These are phyloP conservation scores for Salvelinus sp. DNA, from an alignment of 2,113 vertebrate species.

Conservation along the genomic window DNA sequence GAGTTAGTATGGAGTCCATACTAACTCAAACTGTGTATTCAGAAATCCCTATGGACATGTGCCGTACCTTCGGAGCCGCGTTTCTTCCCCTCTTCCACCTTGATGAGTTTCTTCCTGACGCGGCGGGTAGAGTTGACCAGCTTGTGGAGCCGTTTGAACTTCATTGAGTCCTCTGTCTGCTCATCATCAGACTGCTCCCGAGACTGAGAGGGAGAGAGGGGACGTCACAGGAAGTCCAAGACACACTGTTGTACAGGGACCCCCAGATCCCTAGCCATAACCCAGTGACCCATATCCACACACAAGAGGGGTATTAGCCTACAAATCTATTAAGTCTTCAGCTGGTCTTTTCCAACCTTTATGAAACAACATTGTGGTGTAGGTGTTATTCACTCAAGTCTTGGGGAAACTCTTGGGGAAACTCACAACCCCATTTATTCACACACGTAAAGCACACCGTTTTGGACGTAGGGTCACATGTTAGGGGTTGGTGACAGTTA, in stretches of 20 bases:
- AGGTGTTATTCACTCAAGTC: too few relatives aligned
- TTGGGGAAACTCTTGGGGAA: too few relatives aligned
- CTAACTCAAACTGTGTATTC: background rate
- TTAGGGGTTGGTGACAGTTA: background rate
- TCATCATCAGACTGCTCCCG: conserved; percentile 97
- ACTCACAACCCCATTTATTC: background rate
- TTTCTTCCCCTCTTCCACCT: conserved; percentile 95
- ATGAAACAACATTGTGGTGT: too few relatives aligned
- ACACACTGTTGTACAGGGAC: too few relatives aligned
- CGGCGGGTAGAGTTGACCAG: conserved; percentile 96
- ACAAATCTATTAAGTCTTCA: too few relatives aligned
- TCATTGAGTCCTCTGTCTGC: conserved; percentile 90
- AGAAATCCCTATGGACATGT: background rate
- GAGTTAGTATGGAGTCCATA: background rate
- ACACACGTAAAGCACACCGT: background rate
- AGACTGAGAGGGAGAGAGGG: conserved; percentile 73
- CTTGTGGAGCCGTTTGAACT: conserved; percentile 97
- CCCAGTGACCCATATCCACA: too few relatives aligned
- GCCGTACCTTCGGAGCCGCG: conserved; percentile 87
- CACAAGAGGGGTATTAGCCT: too few relatives aligned
- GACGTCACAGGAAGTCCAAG: background rate
- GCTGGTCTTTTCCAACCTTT: too few relatives aligned
- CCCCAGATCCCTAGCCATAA: too few relatives aligned
- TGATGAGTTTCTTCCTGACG: conserved; percentile 94
- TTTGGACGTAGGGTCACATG: background rate